phyloP scores from a whole-genome alignment of 2,888 invertebrate genomes.

The Diabrotica balteata region DNA sequence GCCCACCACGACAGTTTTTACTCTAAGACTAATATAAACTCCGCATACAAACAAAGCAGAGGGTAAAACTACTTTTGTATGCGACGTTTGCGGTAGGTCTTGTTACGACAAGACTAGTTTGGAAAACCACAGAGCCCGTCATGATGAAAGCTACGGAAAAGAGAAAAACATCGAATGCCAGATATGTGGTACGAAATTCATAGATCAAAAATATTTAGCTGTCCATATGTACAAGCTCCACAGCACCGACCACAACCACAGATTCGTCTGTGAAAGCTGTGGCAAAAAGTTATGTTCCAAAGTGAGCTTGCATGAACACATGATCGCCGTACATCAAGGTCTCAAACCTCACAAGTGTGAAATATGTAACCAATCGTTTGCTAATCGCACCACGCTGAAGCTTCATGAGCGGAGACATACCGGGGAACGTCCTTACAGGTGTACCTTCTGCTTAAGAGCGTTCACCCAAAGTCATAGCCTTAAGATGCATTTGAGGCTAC shows the following conservation, averaged over 20 bases:
- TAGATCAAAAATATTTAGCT: conserved; percentile 42
- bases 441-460: conserved; percentile 64
- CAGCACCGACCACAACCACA: conserved; percentile 34
- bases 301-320: conserved; percentile 47
- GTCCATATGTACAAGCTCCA: conserved; percentile 45
- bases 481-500: conserved; percentile 54
- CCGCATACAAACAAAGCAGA: conserved; percentile 45
- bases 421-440: conserved; percentile 64
- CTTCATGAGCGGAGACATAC: conserved; percentile 65
- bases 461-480: conserved; percentile 58
- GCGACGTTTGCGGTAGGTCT: conserved; percentile 46
- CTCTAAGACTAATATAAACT: conserved; percentile 36
- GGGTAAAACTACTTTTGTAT: conserved; percentile 44
- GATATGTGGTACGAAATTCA: conserved; percentile 43
- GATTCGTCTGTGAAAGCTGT: conserved; percentile 61
- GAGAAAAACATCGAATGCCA: conserved; percentile 44
- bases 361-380: conserved; percentile 65
- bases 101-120: conserved; percentile 46
- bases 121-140: conserved; percentile 44
- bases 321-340: conserved; percentile 52
- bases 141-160: conserved; percentile 41
- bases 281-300: conserved; percentile 62
- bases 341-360: conserved; percentile 62
- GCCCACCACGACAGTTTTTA: no score
- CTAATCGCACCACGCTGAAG: conserved; percentile 64